A percentile compares a stretch with the other conserved stretches of the same genome.
Conservation (phyloP, 2,797 vertebrate genomes). For the Falco rusticolus region DNA sequence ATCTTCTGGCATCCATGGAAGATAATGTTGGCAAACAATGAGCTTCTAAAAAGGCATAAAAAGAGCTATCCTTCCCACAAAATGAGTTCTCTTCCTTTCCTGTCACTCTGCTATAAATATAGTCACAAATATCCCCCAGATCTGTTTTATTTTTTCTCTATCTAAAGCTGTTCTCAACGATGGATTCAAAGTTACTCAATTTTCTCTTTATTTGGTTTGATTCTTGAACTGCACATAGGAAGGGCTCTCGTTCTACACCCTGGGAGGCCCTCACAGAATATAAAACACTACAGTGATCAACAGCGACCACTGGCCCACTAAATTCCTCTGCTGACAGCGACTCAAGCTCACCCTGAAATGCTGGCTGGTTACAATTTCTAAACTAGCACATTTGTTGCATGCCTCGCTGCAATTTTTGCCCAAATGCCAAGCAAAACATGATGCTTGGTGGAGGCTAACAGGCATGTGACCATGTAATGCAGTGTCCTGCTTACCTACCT, state of each 20-base stretch:
- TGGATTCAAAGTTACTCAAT: conserved; percentile 14
- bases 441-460: neutral
- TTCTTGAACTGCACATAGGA: conserved; percentile 44
- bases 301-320: conserved; percentile 2
- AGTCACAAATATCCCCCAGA: conserved; percentile 40
- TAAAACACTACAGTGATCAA: conserved; percentile 45
- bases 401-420: neutral
- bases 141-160: conserved; percentile 38
- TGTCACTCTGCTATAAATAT: conserved; percentile 56
- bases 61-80: conserved; percentile 38
- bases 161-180: conserved; percentile 10
- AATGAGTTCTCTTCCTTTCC: conserved; percentile 46
- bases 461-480: neutral
- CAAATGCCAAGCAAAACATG: conserved; percentile 17
- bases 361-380: conserved; percentile 37
- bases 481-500: neutral
- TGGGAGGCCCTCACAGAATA: conserved; percentile 38
- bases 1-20: conserved; percentile 31
- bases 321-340: conserved; percentile 51
- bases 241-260: conserved; percentile 20
- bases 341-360: conserved; percentile 25
- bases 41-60: conserved; percentile 57
- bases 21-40: conserved; percentile 41
- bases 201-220: conserved; percentile 69
- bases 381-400: conserved; percentile 12